Percentiles rank a stretch among this genome's conserved stretches.
These are phyloP conservation scores for Shinisaurus crocodilurus DNA, from an alignment of 2,113 vertebrate genomes.

Conservation along the genomic window DNA sequence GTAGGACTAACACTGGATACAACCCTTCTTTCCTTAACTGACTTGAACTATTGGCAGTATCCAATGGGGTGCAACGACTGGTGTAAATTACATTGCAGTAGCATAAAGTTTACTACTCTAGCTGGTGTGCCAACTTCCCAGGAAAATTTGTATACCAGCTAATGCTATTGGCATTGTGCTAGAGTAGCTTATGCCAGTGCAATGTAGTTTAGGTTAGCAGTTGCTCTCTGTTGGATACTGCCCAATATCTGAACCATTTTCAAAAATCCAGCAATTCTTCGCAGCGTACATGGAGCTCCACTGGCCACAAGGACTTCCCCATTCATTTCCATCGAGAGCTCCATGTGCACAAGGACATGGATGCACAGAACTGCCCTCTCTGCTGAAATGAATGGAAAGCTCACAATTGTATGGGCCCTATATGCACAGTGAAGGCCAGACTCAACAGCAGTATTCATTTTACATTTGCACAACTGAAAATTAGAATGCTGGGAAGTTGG, in stretches of 20 bases:
- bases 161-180: no score
- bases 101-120: no score
- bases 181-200: no score
- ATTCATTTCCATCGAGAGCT: neutral
- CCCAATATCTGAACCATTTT: neutral
- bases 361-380: fast-evolving
- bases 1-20: neutral
- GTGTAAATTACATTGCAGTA: no score
- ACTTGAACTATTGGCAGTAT: neutral
- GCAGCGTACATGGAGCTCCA: neutral
- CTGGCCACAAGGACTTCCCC: neutral
- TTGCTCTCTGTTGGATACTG: no score
- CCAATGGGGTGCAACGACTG: no score
- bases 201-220: no score
- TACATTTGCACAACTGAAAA: neutral
- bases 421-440: neutral
- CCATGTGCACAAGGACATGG: neutral
- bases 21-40: neutral
- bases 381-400: neutral
- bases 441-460: neutral
- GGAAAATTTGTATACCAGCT: no score
- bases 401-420: neutral
- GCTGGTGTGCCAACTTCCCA: no score
- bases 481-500: fast-evolving
- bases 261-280: neutral